A percentile compares a stretch with the other conserved stretches of the same genome.
Conservation (phyloP, 2,797 vertebrate genomes). For the Amblyopsis hoosieri region DNA sequence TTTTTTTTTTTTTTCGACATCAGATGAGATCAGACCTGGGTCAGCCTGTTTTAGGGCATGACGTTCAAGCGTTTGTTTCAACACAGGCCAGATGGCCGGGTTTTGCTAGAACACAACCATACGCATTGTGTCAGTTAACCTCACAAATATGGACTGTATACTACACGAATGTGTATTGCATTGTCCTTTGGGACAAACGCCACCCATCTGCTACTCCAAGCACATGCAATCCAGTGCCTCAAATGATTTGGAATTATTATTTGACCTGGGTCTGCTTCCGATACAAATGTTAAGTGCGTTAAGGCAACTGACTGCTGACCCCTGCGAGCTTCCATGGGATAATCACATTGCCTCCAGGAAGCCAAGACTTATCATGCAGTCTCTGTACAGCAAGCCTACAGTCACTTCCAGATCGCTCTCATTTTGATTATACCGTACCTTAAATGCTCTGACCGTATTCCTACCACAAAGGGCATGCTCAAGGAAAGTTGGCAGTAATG, state of each 20-base stretch:
- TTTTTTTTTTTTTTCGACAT: constrained; percentile 31
- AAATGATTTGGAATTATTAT: constrained; percentile 37
- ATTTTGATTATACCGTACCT: constrained; percentile 52
- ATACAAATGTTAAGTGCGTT: constrained; percentile 54
- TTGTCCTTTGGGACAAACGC: constrained; percentile 8
- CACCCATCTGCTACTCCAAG: constrained; percentile 26
- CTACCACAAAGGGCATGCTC: constrained; percentile 38
- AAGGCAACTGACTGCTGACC: constrained; percentile 60
- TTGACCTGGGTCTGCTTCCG: constrained; percentile 45
- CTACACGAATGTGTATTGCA: not conserved
- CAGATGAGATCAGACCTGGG: constrained; percentile 16
- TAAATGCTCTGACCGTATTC: constrained; percentile 51
- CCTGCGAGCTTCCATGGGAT: constrained; percentile 57
- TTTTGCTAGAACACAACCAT: not conserved
- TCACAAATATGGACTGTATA: not conserved
- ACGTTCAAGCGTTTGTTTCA: constrained; percentile 29
- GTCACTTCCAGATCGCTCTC: constrained; percentile 47
- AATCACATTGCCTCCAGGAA: constrained; percentile 74
- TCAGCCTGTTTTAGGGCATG: constrained; percentile 26
- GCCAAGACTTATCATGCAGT: constrained; percentile 75
- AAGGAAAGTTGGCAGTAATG: constrained; percentile 38
- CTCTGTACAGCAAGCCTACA: constrained; percentile 52
- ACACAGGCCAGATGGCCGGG: constrained; percentile 24
- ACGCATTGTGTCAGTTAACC: not conserved
- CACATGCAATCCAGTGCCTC: constrained; percentile 27